These are phyloP conservation scores for Oriolus oriolus DNA, from an alignment of 2,113 vertebrate genomes.

Conservation along the genomic window DNA sequence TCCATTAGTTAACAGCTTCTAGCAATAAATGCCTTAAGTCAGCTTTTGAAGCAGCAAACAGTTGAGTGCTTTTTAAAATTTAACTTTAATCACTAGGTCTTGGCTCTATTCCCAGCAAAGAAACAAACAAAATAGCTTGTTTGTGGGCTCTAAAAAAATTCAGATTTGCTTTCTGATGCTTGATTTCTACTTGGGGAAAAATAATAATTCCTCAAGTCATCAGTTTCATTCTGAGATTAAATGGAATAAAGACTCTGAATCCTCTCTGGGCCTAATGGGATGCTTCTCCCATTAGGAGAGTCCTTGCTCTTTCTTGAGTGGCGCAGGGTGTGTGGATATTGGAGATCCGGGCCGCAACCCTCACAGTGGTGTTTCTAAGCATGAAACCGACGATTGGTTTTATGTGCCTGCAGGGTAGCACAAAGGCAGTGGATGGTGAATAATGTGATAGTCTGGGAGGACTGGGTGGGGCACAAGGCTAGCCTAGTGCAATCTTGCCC, in stretches of 20 bases:
- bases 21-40: background rate
- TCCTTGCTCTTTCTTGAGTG: background rate
- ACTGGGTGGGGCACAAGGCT: background rate
- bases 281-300: no score
- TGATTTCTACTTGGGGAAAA: background rate
- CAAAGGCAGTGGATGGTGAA: background rate
- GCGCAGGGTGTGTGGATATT: background rate
- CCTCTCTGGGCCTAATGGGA: background rate
- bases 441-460: background rate
- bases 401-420: background rate
- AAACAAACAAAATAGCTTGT: background rate
- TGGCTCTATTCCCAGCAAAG: background rate
- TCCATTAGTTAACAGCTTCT: background rate
- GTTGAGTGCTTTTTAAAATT: background rate
- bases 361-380: background rate
- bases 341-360: background rate
- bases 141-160: background rate
- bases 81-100: background rate
- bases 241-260: background rate
- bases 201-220: background rate
- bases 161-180: background rate
- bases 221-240: background rate
- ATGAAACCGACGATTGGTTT: background rate
- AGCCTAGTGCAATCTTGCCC: background rate
- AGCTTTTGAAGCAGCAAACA: background rate